Conservation (phyloP, 2,797 vertebrate genomes). For the Petrocephalus schoutedeni region DNA sequence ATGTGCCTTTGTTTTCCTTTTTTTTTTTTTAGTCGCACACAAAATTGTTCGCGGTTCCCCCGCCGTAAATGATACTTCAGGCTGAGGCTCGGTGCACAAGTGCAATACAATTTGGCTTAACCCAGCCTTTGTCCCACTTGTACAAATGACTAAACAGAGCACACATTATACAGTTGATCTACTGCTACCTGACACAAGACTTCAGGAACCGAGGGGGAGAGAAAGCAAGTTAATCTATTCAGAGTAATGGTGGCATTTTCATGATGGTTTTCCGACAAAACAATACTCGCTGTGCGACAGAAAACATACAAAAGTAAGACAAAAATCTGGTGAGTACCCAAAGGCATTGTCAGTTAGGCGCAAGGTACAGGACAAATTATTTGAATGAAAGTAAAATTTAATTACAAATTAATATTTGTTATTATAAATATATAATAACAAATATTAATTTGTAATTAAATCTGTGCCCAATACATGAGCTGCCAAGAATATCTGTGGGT, state of each 20-base stretch:
- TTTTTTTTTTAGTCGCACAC: conserved; percentile 72
- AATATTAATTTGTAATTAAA: neutral
- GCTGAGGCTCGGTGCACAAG: conserved; percentile 95
- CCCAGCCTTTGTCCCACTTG: conserved; percentile 93
- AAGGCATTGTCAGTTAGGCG: neutral
- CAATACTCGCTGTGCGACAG: neutral
- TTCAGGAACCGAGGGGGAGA: conserved; percentile 71
- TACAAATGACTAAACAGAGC: conserved; percentile 98
- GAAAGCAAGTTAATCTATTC: conserved; percentile 76
- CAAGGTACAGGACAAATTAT: neutral
- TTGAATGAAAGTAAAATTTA: neutral
- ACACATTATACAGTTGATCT: conserved; percentile 92
- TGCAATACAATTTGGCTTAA: conserved; percentile 99
- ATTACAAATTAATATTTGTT: neutral
- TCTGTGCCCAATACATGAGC: neutral
- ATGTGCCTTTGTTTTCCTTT: conserved; percentile 88
- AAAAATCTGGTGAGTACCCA: neutral
- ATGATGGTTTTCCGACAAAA: conserved; percentile 64
- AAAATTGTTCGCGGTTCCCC: conserved; percentile 54
- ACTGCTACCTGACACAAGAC: conserved; percentile 87
- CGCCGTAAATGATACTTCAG: conserved; percentile 98
- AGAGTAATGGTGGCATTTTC: conserved; percentile 84
- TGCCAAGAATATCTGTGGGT: neutral
- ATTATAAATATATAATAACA: neutral
- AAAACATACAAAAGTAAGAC: neutral